Percentiles rank a stretch among this genome's conserved stretches.
phyloP scores from a whole-genome alignment of 2,888 invertebrate species.

The Petrophora chlorosata region DNA sequence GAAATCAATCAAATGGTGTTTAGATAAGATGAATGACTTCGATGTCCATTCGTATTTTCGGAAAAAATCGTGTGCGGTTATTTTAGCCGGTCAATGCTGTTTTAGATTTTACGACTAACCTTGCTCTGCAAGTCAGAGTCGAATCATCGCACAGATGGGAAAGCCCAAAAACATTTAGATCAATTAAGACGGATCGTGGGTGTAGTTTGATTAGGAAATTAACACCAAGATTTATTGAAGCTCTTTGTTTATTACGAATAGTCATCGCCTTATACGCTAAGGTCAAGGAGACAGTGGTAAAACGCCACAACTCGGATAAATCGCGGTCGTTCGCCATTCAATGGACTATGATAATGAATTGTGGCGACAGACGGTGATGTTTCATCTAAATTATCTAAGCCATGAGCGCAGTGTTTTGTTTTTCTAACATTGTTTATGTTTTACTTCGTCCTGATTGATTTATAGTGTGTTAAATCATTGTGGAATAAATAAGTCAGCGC shows the following conservation, averaged over 20 bases:
- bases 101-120: slow-evolving; percentile 4
- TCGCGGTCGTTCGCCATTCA: slow-evolving; percentile 8
- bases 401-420: slow-evolving; percentile 16
- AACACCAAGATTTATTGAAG: slow-evolving; percentile 10
- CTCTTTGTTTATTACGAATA: slow-evolving; percentile 5
- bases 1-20: no score
- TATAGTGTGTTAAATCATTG: slow-evolving; percentile 1
- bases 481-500: slow-evolving; percentile 4
- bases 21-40: no score
- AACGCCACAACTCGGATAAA: slow-evolving; percentile 10
- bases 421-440: slow-evolving; percentile 7
- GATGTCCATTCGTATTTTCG: no score
- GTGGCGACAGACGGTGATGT: background rate
- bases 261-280: slow-evolving; percentile 14
- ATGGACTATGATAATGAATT: slow-evolving; percentile 6
- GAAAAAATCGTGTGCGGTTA: no score
- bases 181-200: slow-evolving; percentile 17
- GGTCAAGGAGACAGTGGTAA: slow-evolving; percentile 20
- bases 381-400: slow-evolving; percentile 12
- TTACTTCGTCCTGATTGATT: slow-evolving; percentile 7
- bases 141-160: slow-evolving; percentile 16
- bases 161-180: slow-evolving; percentile 18
- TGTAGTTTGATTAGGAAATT: slow-evolving; percentile 19
- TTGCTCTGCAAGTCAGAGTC: slow-evolving; percentile 3
- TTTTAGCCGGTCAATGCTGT: background rate